phyloP scores from a whole-genome alignment of 2,888 invertebrate genomes.

The Xestia c-nigrum region DNA sequence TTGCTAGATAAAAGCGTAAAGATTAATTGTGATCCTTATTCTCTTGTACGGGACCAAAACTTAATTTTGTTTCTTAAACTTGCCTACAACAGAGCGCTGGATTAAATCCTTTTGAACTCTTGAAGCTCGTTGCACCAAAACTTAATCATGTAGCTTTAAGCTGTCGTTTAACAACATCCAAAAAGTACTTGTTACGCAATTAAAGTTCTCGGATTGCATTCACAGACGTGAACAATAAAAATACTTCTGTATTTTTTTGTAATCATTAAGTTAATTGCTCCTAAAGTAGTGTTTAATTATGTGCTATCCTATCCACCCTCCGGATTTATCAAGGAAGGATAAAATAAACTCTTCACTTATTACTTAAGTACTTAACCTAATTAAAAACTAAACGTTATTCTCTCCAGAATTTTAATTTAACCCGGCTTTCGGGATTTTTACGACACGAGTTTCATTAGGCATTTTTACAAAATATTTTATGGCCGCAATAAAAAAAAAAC shows the following conservation, averaged over 20 bases:
- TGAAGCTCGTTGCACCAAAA: slow-evolving; percentile 61
- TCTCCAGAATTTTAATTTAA: slow-evolving; percentile 46
- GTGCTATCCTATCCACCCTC: slow-evolving; percentile 45
- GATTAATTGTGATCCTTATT: slow-evolving; percentile 86
- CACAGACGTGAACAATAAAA: slow-evolving; percentile 22
- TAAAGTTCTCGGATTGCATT: slow-evolving; percentile 23
- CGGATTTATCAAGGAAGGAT: slow-evolving; percentile 49
- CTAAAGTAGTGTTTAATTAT: slow-evolving; percentile 47
- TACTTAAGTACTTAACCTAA: slow-evolving; percentile 61
- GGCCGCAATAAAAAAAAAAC: slow-evolving; percentile 45
- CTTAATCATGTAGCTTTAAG: slow-evolving; percentile 53
- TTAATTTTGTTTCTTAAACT: slow-evolving; percentile 87
- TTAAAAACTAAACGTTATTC: slow-evolving; percentile 59
- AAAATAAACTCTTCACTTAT: slow-evolving; percentile 56
- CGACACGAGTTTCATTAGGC: slow-evolving; percentile 43
- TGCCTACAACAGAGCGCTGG: slow-evolving; percentile 78
- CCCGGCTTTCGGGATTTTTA: slow-evolving; percentile 49
- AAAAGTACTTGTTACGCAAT: slow-evolving; percentile 26
- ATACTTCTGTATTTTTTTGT: slow-evolving; percentile 23
- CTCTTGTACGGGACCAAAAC: slow-evolving; percentile 82
- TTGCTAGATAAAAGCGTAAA: slow-evolving; percentile 76
- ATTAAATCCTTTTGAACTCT: slow-evolving; percentile 79
- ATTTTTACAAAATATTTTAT: slow-evolving; percentile 58
- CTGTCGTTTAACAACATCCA: slow-evolving; percentile 31
- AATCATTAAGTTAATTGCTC: slow-evolving; percentile 44